A percentile compares a stretch with the other conserved stretches of the same genome.
phyloP scores from a whole-genome alignment of 2,113 vertebrate species.

The Pristiophorus japonicus region DNA sequence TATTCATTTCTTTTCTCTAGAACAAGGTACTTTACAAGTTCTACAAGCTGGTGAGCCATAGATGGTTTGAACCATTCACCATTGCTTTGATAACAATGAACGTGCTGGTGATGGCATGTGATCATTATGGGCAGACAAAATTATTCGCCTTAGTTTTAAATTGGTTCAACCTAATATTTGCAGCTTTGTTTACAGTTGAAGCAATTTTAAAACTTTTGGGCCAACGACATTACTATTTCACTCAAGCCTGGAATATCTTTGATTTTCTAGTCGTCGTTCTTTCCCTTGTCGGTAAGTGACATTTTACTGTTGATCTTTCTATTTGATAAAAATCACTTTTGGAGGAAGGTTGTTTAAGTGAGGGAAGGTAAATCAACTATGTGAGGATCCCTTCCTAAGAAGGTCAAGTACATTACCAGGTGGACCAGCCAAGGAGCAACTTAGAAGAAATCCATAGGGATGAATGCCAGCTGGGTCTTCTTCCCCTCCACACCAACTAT shows the following conservation, averaged over 20 bases:
- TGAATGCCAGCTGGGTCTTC: neutral
- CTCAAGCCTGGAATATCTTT: slow-evolving; percentile 40
- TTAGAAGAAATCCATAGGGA: neutral
- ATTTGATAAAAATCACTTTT: neutral
- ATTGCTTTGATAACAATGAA: slow-evolving; percentile 36
- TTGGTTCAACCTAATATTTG: slow-evolving; percentile 36
- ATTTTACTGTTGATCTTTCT: neutral
- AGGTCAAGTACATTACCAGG: too few relatives aligned
- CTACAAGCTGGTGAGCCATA: slow-evolving; percentile 36
- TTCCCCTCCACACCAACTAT: neutral
- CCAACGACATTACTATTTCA: slow-evolving; percentile 38
- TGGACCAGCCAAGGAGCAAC: neutral
- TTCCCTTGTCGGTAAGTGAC: slow-evolving; percentile 37
- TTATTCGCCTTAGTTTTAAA: slow-evolving; percentile 13
- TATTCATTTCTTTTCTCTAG: slow-evolving; percentile 28
- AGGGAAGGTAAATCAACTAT: neutral
- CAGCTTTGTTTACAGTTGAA: slow-evolving; percentile 37
- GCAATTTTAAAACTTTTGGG: slow-evolving; percentile 37
- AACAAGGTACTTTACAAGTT: slow-evolving; percentile 30
- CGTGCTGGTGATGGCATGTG: slow-evolving; percentile 36
- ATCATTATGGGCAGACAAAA: slow-evolving; percentile 37
- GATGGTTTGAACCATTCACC: slow-evolving; percentile 33
- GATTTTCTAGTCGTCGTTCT: slow-evolving; percentile 38
- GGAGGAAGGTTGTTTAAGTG: neutral
- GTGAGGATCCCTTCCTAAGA: neutral